These are phyloP conservation scores for Microcebus ravelobensis DNA, from an alignment of 2,113 vertebrate species.

Conservation along the genomic window DNA sequence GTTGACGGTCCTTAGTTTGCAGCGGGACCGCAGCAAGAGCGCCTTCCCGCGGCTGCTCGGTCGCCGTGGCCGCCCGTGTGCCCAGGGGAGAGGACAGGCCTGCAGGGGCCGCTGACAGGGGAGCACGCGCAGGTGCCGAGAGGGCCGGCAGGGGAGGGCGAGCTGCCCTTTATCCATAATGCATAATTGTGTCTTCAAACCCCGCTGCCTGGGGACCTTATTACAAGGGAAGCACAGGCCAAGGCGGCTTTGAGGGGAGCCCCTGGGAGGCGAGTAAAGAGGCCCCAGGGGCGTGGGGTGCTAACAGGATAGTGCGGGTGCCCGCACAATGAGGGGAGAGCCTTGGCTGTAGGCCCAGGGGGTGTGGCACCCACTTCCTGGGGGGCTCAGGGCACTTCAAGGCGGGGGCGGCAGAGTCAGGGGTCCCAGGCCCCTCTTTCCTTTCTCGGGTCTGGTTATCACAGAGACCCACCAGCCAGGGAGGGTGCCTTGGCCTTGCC, in stretches of 20 bases:
- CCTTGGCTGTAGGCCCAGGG: fast-evolving
- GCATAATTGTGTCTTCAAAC: slow-evolving; percentile 19
- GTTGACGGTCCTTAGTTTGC: fast-evolving
- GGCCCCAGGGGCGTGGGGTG: not conserved
- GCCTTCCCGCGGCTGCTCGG: not conserved
- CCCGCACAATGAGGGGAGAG: not conserved
- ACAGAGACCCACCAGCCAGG: not conserved
- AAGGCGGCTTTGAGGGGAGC: not conserved
- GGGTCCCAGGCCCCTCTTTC: not conserved
- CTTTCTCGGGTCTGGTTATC: not conserved
- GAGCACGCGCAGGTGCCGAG: not conserved
- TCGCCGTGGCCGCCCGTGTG: not conserved
- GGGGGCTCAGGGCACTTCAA: not conserved
- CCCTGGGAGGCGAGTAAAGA: not conserved
- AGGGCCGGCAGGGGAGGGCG: not conserved
- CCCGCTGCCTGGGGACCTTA: slow-evolving; percentile 39
- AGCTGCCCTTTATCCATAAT: slow-evolving; percentile 39
- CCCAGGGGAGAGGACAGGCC: not conserved
- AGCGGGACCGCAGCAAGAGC: fast-evolving
- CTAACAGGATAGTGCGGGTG: not conserved
- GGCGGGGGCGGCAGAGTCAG: fast-evolving
- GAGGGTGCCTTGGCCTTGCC: not conserved
- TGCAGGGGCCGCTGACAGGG: not conserved
- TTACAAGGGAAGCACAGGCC: not conserved
- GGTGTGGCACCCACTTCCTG: fast-evolving